phyloP scores from a whole-genome alignment of 2,888 invertebrate species.

The Cephus rjabovi region DNA sequence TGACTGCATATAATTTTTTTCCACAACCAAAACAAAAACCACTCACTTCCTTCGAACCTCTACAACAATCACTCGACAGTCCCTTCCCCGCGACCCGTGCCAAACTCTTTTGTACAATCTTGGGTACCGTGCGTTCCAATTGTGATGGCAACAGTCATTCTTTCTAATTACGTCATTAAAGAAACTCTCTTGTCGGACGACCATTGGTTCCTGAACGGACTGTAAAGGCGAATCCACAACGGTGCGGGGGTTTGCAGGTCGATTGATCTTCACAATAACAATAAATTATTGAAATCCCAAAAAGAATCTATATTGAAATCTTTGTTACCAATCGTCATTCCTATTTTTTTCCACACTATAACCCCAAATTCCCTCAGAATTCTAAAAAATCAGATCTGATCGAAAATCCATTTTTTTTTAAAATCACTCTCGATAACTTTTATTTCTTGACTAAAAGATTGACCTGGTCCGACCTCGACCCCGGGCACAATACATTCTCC shows the following conservation, averaged over 20 bases:
- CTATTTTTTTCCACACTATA: background rate
- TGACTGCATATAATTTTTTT: background rate
- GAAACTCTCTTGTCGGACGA: constrained; percentile 34
- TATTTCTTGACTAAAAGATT: background rate
- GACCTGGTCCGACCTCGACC: background rate
- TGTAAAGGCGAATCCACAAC: constrained; percentile 66
- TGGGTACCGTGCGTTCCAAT: background rate
- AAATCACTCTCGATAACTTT: no score
- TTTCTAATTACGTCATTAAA: background rate
- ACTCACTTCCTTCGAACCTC: constrained; percentile 11
- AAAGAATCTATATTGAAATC: no score
- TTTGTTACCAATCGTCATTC: background rate
- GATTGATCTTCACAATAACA: background rate
- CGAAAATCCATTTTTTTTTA: no score
- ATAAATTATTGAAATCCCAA: background rate
- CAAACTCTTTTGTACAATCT: background rate
- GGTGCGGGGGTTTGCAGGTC: constrained; percentile 37
- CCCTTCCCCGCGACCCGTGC: background rate
- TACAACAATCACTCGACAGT: background rate
- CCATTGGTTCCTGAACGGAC: constrained; percentile 7
- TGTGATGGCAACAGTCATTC: background rate
- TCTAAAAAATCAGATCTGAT: background rate
- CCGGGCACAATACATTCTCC: background rate
- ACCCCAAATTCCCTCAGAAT: background rate
- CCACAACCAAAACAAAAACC: background rate